Evolutionary conservation across 2,113 vertebrate species (phyloP), one percentile per base, ranked within the genome.

Genomic region (Myanophis thanlyinensis): DNA sequence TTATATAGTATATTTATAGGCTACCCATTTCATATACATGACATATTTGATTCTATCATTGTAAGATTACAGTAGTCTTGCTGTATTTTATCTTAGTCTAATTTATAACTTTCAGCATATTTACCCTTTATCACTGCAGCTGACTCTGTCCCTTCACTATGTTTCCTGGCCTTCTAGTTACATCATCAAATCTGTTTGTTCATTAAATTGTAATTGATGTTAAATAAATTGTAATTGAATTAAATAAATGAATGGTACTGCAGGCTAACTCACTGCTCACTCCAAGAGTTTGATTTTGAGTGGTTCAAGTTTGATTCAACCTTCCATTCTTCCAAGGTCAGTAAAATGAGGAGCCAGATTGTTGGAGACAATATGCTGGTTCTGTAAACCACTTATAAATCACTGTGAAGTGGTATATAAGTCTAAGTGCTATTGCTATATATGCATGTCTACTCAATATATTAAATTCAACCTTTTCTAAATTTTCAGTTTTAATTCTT

Each of bases 1-100:
- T 80, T 44, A 80, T 80, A 15, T 80, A 44, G 73, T 40, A 80
- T 40, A 40, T 44, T 40, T 80, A 80, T 40, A 40, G 35, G 35
- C 1, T 44, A 35, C 73, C 73, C 35, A 80, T 44, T 40, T 40
- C 73, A 80, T 80, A 80, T 80, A 80, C 7, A 22, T 44, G 35
- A 20, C 35, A 44, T 92, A 92, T 30, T 59, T 15, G 89, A 93
- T 94, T 94, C 90, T 48, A 93, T 62, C 23, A 27, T 30, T 80
- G 2, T 13, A 94, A 93, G 40, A 92, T 88, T 93, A 95, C 86
- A 59, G 95, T 93, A 67, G 30, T 35, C 62, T 67, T 30, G 35
- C 62, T 93, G 91, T 84, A 53, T 15, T 67, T 67, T 67, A 90
- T 27, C 73, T 48, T 96, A 89, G 93, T 92, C 88, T 94, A 95